Evolutionary conservation across 2,113 vertebrate species (phyloP).

Genomic region (Tachuris rubrigastra): DNA sequence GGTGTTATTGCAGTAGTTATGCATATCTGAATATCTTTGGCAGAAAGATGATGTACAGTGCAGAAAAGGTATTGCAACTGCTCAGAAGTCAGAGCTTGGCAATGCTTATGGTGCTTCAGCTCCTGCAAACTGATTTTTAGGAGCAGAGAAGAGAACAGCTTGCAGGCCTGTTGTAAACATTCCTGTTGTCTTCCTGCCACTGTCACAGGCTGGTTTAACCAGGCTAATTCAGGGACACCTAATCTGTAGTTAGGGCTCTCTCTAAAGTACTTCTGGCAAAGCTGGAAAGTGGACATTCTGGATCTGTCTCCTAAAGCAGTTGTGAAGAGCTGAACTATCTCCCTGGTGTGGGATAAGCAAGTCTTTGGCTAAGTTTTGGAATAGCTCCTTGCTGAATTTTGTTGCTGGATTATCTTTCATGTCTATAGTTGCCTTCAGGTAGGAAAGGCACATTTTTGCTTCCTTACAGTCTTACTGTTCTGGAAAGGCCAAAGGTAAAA

Average conservation of each 20-base stretch:
- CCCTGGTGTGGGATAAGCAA: not conserved
- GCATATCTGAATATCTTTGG: not conserved
- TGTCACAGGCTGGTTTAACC: not conserved
- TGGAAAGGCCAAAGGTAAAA: not conserved
- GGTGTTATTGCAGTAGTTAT: not conserved
- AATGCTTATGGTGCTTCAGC: not conserved
- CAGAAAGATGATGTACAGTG: not conserved
- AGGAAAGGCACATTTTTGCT: not conserved
- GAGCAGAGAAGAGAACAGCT: not conserved
- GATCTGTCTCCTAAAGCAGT: not conserved
- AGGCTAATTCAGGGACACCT: not conserved
- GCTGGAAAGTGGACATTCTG: not conserved
- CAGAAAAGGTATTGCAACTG: not conserved
- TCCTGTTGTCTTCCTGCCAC: not conserved
- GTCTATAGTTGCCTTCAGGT: not conserved
- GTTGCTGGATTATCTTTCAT: not conserved
- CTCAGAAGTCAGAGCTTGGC: not conserved
- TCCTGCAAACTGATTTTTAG: not conserved
- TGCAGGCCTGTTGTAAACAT: not conserved
- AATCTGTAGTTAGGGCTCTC: not conserved
- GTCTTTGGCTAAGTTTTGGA: not conserved
- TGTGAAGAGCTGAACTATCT: not conserved
- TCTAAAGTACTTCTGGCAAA: not conserved
- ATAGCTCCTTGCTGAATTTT: not conserved
- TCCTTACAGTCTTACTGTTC: not conserved